Base-by-base conservation (phyloP, 1,140 invertebrate genomes). In the Wasmannia auropunctata region DNA sequence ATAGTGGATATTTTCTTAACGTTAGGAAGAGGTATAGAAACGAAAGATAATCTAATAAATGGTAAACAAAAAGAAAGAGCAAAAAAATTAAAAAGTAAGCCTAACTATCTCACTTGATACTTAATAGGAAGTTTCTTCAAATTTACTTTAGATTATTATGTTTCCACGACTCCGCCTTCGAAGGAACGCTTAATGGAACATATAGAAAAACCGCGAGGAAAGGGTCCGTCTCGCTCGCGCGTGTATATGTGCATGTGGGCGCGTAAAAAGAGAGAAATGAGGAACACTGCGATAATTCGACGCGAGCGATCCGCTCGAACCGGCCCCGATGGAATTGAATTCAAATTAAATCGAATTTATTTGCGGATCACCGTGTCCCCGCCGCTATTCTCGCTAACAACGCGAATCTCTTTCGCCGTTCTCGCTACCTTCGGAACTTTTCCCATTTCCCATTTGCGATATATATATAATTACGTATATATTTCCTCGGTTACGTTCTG, bases 331-430 rank as follows among this genome's bases (percentile, higher is more conserved):
- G 65, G 77, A 86, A 86, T 86, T 86, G 51, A 86, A 86, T 86
- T 56, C 56, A 81, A 86, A 86, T 86, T 63, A 69, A 86, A 86
- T 81, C 77, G 85, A 86, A 86, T 86, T 86, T 86, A 86, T 86
- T 86, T 80, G 62, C 85, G 76, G 63, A 67, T 69, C 76, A 70
- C 54, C 49, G n/a, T 58, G 77, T 86, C 75, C 16, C 51, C 10
- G 37, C 14, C 31, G 43, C 74, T 43, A 85, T 75, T 77, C 56
- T 85, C 83, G 72, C 34, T 85, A 67, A 79, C 56, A 85, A 63
- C 37, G 43, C 37, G 62, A 37, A n/a, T 14, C 75, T 67, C 54
- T 83, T 65, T 81, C 51, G 54, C 49, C 46, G 16, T 43, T 81
- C 31, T 22, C 49, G 34, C 28, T 60, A 83, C 28, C 79, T 58